Base-by-base conservation (phyloP, 2,888 invertebrate genomes). In the Eupelmus urozonus region DNA sequence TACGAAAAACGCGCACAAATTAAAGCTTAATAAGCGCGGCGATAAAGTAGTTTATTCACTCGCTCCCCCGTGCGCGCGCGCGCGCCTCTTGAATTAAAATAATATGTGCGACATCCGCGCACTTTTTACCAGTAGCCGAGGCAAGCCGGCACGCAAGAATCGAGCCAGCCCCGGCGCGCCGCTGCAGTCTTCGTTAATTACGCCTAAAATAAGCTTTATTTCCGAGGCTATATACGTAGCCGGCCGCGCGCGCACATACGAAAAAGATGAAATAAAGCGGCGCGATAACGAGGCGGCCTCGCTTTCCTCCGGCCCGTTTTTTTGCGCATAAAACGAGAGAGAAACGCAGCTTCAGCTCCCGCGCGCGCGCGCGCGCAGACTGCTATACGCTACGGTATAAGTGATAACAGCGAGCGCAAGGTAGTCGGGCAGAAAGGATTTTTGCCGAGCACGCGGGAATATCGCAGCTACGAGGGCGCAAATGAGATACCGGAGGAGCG, bases 271-370 rank as follows among this genome's bases (percentile, higher is more conserved):
- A 40, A 57, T 55, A 65, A 49, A 27, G 23, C 0, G 45, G 53
- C 11, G 23, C 25, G 76, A 76, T 62, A 75, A 75, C 67, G 62
- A 69, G 42, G 62, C 29, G 51, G 53, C 23, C n/a, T 5, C 5
- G 60, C 59, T 27, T 55, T 42, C 29, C 53, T 60, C n/a, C n/a
- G n/a, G n/a, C n/a, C n/a, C n/a, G n/a, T 42, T 70, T 76, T 70
- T 76, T 76, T 40, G 55, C 69, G 55, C 70, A 63, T 77, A 60
- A 72, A 71, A 60, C 53, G 60, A 71, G 65, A 71, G 63, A 70
- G 66, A 77, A 72, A 66, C 53, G 77, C 77, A 77, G 53, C 66
- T 72, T 77, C 77, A 77, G 77, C 77, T 59, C n/a, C n/a, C n/a
- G 59, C 66, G 55, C 49, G 63, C 70, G 49, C 18, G 55, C 29